Percentiles rank a stretch among this genome's conserved stretches.
Evolutionary conservation across 2,797 vertebrate genomes (phyloP).

Genomic region (Spheniscus humboldti): DNA sequence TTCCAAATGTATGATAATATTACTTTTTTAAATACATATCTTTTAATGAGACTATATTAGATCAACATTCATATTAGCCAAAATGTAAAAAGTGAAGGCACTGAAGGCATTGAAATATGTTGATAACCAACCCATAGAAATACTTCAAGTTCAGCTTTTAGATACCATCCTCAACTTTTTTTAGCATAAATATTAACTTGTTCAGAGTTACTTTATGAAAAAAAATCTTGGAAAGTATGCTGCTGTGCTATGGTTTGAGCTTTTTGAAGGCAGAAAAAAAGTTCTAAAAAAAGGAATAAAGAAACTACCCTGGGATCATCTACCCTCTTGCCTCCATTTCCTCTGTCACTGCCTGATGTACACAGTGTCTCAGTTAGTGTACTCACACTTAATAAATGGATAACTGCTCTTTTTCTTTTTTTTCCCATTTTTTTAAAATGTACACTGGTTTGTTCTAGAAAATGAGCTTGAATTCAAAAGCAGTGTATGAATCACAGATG

Average conservation of each 20-base stretch:
- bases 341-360: not conserved
- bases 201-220: not conserved
- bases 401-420: not conserved
- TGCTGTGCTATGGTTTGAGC: not conserved
- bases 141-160: not conserved
- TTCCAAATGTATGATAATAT: not conserved
- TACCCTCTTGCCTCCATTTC: not conserved
- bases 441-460: not conserved
- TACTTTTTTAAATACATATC: not conserved
- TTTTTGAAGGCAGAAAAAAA: not conserved
- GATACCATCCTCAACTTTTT: fast-evolving
- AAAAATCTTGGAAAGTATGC: not conserved
- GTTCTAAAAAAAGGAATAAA: not conserved
- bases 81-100: not conserved
- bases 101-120: not conserved
- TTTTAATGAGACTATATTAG: not conserved
- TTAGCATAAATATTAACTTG: not conserved
- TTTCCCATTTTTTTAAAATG: fast-evolving
- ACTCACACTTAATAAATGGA: not conserved
- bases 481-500: not conserved
- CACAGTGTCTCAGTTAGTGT: not conserved
- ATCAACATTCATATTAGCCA: not conserved
- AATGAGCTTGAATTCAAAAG: not conserved
- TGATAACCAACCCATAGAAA: not conserved
- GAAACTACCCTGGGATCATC: not conserved